Conservation (phyloP, 2,113 vertebrate genomes). For the Gadus macrocephalus region DNA sequence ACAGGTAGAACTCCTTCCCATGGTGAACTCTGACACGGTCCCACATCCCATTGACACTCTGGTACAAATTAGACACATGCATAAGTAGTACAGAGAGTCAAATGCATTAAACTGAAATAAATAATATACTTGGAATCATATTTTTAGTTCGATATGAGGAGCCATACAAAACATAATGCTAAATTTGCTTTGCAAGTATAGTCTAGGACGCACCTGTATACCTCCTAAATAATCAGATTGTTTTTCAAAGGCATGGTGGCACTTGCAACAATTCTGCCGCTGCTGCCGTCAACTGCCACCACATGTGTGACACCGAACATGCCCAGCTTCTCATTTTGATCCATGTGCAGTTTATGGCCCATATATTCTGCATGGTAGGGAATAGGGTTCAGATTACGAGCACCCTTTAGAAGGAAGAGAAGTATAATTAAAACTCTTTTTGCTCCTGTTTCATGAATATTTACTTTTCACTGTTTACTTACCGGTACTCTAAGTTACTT, state of each 20-base stretch:
- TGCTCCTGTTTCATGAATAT: background rate
- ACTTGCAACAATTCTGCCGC: constrained; percentile 7
- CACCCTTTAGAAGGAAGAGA: background rate
- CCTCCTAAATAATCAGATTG: background rate
- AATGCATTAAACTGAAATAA: too few relatives aligned
- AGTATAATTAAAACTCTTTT: background rate
- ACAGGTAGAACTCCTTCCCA: too few relatives aligned
- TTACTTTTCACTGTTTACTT: background rate
- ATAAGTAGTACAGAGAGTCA: too few relatives aligned
- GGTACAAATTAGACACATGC: too few relatives aligned
- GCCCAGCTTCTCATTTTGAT: background rate
- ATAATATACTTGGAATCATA: too few relatives aligned
- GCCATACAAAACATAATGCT: too few relatives aligned
- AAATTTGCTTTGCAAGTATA: background rate
- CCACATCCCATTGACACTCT: too few relatives aligned
- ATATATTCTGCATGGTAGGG: background rate
- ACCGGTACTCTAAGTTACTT: background rate
- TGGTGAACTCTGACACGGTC: too few relatives aligned
- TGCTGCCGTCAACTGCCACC: constrained; percentile 21
- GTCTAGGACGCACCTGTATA: background rate
- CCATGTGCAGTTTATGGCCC: background rate
- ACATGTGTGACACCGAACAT: constrained; percentile 18
- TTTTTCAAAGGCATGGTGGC: constrained; percentile 21
- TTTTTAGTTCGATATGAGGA: too few relatives aligned
- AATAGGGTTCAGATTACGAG: background rate